phyloP scores from a whole-genome alignment of 2,888 invertebrate species.

The Xylota segnis region DNA sequence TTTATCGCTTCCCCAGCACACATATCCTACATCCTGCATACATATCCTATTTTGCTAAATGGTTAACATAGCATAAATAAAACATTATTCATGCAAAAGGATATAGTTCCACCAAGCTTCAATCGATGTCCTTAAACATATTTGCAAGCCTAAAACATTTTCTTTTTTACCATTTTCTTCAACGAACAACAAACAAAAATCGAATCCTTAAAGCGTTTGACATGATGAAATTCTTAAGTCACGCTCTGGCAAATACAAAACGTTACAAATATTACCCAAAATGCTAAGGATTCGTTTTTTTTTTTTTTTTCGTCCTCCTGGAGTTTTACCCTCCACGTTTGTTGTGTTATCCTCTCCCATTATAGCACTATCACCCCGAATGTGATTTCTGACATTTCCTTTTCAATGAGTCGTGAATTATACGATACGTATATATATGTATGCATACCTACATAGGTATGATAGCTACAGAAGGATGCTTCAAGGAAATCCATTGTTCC shows the following conservation, averaged over 20 bases:
- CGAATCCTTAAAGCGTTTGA: slow-evolving; percentile 24
- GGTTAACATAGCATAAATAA: too few relatives aligned
- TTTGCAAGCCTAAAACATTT: too few relatives aligned
- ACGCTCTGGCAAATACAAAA: slow-evolving; percentile 62
- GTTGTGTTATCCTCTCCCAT: slow-evolving; percentile 53
- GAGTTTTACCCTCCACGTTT: slow-evolving; percentile 40
- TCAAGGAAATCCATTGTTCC: slow-evolving; percentile 68
- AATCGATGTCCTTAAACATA: too few relatives aligned
- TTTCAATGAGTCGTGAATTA: slow-evolving; percentile 75
- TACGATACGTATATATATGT: slow-evolving; percentile 36
- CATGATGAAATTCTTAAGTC: slow-evolving; percentile 38
- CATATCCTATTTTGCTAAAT: too few relatives aligned
- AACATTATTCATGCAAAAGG: too few relatives aligned
- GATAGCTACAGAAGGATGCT: slow-evolving; percentile 27
- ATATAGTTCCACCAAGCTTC: too few relatives aligned
- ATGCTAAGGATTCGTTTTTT: slow-evolving; percentile 22
- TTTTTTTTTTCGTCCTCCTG: background rate
- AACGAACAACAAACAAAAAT: background rate
- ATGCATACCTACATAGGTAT: slow-evolving; percentile 25
- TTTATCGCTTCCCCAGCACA: too few relatives aligned
- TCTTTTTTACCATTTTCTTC: too few relatives aligned
- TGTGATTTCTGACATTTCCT: slow-evolving; percentile 76
- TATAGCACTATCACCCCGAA: slow-evolving; percentile 70
- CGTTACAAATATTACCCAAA: slow-evolving; percentile 39
- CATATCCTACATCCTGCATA: too few relatives aligned